phyloP scores from a whole-genome alignment of 2,797 vertebrate genomes.

The Pseudocheirus occidentalis region DNA sequence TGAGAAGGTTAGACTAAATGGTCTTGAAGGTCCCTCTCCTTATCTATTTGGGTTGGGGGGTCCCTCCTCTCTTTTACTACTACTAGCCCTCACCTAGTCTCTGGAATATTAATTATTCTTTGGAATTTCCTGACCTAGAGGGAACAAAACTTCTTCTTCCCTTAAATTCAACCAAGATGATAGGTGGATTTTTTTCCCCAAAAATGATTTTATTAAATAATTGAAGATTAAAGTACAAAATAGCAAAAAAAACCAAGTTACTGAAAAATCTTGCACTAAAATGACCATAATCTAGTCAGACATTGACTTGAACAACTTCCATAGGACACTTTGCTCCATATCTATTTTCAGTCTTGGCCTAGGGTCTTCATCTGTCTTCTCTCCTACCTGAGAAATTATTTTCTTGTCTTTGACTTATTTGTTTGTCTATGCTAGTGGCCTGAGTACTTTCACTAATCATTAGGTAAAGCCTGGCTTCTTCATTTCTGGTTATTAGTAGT shows the following conservation, averaged over 20 bases:
- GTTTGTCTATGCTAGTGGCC: background rate
- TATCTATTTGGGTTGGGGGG: background rate
- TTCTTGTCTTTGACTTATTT: background rate
- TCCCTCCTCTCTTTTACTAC: background rate
- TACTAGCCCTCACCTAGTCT: background rate
- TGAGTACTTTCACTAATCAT: background rate
- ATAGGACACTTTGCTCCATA: background rate
- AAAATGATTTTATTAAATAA: background rate
- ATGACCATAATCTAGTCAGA: background rate
- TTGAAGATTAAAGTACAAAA: background rate
- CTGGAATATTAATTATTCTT: background rate
- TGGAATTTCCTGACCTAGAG: background rate
- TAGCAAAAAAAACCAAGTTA: background rate
- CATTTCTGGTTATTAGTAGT: background rate
- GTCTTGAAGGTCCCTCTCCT: background rate
- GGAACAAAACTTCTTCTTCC: background rate
- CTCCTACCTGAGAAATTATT: background rate
- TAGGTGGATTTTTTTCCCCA: fast-evolving
- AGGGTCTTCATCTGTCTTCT: background rate
- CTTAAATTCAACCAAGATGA: background rate
- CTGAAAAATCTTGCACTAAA: background rate
- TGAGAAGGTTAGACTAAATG: background rate
- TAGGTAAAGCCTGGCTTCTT: background rate
- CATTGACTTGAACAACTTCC: background rate
- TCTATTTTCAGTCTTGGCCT: background rate